These are phyloP conservation scores for Ephydatia muelleri DNA, from an alignment of 37 sponge, comb jelly and placozoan genomes.

Conservation along the genomic window DNA sequence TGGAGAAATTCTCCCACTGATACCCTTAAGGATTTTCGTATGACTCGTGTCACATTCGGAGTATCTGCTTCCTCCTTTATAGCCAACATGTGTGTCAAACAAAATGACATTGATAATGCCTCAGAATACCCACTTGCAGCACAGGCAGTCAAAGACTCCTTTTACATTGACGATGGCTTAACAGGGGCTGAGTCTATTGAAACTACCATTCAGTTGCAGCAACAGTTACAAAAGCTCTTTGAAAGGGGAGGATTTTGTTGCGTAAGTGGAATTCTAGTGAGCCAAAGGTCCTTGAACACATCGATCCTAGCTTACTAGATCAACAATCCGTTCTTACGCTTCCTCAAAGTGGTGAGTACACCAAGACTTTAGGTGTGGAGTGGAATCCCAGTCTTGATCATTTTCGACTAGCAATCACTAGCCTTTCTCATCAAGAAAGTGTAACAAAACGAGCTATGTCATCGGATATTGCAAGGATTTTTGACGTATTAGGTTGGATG, in stretches of 20 bases:
- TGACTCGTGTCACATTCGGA: slow-evolving; percentile 60
- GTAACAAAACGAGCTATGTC: slow-evolving; percentile 18
- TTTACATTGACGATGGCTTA: neutral
- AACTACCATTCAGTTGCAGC: slow-evolving; percentile 6
- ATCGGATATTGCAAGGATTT: slow-evolving; percentile 19
- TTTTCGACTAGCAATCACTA: slow-evolving; percentile 26
- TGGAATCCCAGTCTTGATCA: slow-evolving; percentile 40
- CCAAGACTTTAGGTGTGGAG: slow-evolving; percentile 53
- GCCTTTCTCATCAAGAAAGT: neutral
- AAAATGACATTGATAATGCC: slow-evolving; percentile 24
- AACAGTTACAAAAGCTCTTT: slow-evolving; percentile 19
- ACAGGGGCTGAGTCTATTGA: slow-evolving; percentile 14
- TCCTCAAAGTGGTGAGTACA: slow-evolving; percentile 23
- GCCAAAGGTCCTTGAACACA: slow-evolving; percentile 9
- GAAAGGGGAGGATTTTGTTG: slow-evolving; percentile 15
- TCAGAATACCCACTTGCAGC: slow-evolving; percentile 4
- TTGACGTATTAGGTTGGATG: slow-evolving; percentile 36
- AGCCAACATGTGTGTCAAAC: slow-evolving; percentile 56
- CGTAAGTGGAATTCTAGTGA: slow-evolving; percentile 33
- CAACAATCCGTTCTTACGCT: slow-evolving; percentile 18
- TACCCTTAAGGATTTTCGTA: slow-evolving; percentile 24
- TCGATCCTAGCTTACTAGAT: slow-evolving; percentile 18
- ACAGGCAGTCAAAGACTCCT: neutral
- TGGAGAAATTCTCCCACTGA: slow-evolving; percentile 26
- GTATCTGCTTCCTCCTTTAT: slow-evolving; percentile 48